Base-by-base conservation (phyloP, 2,113 vertebrate genomes). In the Epinephelus moara region DNA sequence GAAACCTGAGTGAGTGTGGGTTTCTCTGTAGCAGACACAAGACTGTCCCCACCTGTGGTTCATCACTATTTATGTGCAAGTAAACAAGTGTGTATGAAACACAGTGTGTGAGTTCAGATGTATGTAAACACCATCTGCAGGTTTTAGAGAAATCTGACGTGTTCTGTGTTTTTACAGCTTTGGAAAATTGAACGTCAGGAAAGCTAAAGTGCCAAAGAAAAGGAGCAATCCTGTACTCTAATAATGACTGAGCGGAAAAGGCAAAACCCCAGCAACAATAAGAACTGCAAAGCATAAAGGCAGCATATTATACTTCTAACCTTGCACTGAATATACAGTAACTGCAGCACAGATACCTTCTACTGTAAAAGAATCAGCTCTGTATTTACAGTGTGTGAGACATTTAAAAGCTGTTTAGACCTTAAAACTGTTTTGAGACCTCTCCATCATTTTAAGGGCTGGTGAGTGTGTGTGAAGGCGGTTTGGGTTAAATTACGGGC, bases 41-140 rank as follows among this genome's bases (percentile, higher is more conserved):
- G 30, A 61, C n/a, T 72, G 40, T 70, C 61, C 79, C 70, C 80
- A 88, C 75, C 84, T 93, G 90, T 77, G 83, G 33, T 37, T 66
- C 70, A 55, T 79, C 56, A 27, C 71, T 85, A 72, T 86, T 64
- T 80, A 57, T 84, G 76, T 72, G 78, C 59, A 75, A 56, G 61
- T 75, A 56, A 25, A n/a, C 50, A 59, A 33, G 27, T 73, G 50
- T 68, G 45, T 30, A 18, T 55, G 10, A 63, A 42, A 18, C 19
- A 19, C n/a, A 15, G 13, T 7, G 15, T 14, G 47, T 12, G 57
- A 2, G 53, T 21, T 53, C 56, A 12, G n/a, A 57, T 75, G 7
- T 15, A 56, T 63, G 21, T 0, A 45, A 85, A 81, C 59, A 77
- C 52, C 50, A 56, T 56, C 14, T 63, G 56, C 33, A n/a, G 3